A percentile compares a stretch with the other conserved stretches of the same genome.
phyloP scores from a whole-genome alignment of 2,888 invertebrate genomes.

The Oscheius onirici region DNA sequence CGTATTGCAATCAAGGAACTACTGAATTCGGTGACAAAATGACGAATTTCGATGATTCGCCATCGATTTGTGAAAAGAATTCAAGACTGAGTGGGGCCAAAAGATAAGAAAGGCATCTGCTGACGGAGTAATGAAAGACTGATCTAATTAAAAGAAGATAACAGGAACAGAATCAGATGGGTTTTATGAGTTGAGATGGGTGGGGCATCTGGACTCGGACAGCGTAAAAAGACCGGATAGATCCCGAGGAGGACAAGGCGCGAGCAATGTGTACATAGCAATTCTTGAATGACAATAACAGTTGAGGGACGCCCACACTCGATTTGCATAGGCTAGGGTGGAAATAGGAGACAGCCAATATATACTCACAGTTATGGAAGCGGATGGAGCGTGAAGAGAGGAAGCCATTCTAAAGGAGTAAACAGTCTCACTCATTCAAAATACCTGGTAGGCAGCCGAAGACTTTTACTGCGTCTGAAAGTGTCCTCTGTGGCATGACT shows the following conservation, averaged over 20 bases:
- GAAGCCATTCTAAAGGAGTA: not conserved
- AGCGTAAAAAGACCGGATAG: constrained; percentile 19
- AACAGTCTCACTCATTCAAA: not conserved
- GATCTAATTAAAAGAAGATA: constrained; percentile 15
- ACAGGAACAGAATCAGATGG: not conserved
- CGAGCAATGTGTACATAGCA: constrained; percentile 25
- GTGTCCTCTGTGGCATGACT: not conserved
- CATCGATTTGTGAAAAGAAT: not conserved
- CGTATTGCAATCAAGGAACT: not conserved
- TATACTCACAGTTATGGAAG: not conserved
- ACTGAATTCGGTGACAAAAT: constrained; percentile 1
- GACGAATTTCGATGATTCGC: not conserved
- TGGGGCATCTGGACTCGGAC: not conserved
- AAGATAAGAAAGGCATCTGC: not conserved
- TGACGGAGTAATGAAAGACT: not conserved
- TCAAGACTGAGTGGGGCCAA: not conserved
- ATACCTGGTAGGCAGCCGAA: not conserved
- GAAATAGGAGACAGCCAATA: not conserved
- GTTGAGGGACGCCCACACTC: not conserved
- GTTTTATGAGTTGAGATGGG: not conserved
- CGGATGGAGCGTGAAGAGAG: not conserved
- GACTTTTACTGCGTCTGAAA: not conserved
- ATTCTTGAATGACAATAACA: constrained; percentile 30
- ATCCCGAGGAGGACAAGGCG: constrained; percentile 12
- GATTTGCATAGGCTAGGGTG: constrained; percentile 18